Evolutionary conservation across 30 jellyfish, hydroid and myxozoan genomes (phyloP).

Genomic region (Turritopsis rubra): DNA sequence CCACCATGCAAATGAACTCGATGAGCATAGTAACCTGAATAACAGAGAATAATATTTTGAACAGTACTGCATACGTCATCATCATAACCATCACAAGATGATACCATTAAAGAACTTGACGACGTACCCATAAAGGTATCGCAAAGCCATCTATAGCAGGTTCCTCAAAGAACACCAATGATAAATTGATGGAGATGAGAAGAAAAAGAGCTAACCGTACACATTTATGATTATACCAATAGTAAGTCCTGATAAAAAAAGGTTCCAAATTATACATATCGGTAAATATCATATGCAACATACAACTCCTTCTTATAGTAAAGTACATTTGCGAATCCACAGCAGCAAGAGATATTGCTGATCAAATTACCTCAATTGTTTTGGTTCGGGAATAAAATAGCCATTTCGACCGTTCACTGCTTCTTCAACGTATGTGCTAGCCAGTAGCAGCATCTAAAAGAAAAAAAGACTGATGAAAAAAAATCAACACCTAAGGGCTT

Average conservation of each 20-base stretch:
- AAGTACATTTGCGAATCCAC: neutral
- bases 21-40: constrained; percentile 68
- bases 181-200: constrained; percentile 59
- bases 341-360: neutral
- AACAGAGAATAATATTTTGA: too few relatives aligned
- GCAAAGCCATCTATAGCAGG: constrained; percentile 86
- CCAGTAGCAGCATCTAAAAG: constrained; percentile 60
- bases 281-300: neutral
- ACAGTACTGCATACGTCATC: too few relatives aligned
- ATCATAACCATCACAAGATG: too few relatives aligned
- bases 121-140: constrained; percentile 83
- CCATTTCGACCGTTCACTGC: constrained; percentile 84
- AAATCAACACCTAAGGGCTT: too few relatives aligned
- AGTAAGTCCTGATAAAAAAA: constrained; percentile 48
- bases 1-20: constrained; percentile 60
- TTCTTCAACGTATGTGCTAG: constrained; percentile 77
- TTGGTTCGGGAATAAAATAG: constrained; percentile 61
- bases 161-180: constrained; percentile 67
- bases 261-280: neutral
- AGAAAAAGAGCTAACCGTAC: constrained; percentile 46
- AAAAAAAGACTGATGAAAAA: neutral
- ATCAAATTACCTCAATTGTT: constrained; percentile 49
- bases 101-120: neutral
- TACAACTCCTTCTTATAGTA: neutral
- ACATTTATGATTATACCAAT: constrained; percentile 59